Conservation (phyloP, 2,113 vertebrate genomes). For the Neotoma lepida region DNA sequence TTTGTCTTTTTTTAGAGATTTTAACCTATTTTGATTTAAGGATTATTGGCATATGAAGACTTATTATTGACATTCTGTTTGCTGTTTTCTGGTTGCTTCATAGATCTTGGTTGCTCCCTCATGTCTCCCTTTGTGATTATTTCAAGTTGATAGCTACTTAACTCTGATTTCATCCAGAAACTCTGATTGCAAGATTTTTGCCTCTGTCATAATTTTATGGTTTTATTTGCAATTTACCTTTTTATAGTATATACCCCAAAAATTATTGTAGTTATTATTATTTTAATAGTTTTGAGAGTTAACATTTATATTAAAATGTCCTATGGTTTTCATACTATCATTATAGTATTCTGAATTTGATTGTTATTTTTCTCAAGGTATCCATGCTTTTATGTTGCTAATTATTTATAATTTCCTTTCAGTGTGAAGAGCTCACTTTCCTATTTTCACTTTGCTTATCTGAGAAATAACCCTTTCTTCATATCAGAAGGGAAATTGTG, state of each 20-base stretch:
- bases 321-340: neutral
- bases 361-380: neutral
- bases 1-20: neutral
- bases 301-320: neutral
- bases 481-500: too few relatives aligned
- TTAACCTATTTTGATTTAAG: neutral
- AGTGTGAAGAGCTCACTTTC: neutral
- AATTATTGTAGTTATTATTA: neutral
- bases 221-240: neutral
- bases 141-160: neutral
- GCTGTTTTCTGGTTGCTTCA: neutral
- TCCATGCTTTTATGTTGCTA: neutral
- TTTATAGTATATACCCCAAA: neutral
- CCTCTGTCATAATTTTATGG: neutral
- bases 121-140: neutral
- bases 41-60: neutral
- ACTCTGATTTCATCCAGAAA: neutral
- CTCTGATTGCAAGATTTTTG: neutral
- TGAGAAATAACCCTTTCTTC: neutral
- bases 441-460: neutral
- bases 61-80: neutral
- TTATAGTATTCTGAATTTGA: neutral
- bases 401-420: neutral
- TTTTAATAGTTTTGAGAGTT: neutral
- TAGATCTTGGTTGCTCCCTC: neutral